A percentile compares a stretch with the other conserved stretches of the same genome.
phyloP scores from a whole-genome alignment of 2,888 invertebrate species.

The Ectemnius continuus region DNA sequence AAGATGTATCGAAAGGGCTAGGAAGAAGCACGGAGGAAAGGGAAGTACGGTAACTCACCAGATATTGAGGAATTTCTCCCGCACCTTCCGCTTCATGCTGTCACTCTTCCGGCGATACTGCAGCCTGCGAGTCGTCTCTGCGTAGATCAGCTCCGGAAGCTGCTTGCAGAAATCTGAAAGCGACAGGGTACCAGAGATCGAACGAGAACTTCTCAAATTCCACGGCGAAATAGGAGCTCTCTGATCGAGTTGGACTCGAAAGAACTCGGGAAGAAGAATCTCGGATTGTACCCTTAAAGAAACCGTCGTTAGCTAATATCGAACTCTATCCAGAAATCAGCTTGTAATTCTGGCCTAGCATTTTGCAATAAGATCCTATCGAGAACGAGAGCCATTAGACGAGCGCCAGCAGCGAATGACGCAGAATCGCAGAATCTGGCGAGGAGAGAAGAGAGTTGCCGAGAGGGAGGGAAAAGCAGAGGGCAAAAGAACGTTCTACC shows the following conservation, averaged over 20 bases:
- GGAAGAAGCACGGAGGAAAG: not conserved
- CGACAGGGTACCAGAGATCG: conserved; percentile 42
- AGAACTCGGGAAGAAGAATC: not conserved
- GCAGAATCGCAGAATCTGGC: not conserved
- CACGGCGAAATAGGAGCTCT: not conserved
- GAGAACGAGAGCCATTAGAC: no score
- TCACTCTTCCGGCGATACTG: conserved; percentile 82
- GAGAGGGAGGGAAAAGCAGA: no score
- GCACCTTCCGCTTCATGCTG: conserved; percentile 81
- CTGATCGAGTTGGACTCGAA: not conserved
- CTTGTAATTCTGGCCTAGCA: not conserved
- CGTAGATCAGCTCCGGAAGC: conserved; percentile 81
- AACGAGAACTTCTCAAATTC: conserved; percentile 33
- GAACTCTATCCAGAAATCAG: not conserved
- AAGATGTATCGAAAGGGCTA: conserved; percentile 14
- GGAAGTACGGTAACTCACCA: conserved; percentile 78
- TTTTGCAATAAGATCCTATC: not conserved
- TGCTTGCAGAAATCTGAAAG: conserved; percentile 82
- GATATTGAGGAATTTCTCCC: conserved; percentile 82
- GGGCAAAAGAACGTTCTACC: not conserved
- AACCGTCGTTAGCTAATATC: no score
- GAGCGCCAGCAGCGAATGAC: not conserved
- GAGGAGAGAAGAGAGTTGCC: not conserved
- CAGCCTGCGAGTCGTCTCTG: conserved; percentile 80
- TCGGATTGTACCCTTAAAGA: no score